These are phyloP conservation scores for Goniozus legneri DNA, from an alignment of 1,140 invertebrate species.

Conservation along the genomic window DNA sequence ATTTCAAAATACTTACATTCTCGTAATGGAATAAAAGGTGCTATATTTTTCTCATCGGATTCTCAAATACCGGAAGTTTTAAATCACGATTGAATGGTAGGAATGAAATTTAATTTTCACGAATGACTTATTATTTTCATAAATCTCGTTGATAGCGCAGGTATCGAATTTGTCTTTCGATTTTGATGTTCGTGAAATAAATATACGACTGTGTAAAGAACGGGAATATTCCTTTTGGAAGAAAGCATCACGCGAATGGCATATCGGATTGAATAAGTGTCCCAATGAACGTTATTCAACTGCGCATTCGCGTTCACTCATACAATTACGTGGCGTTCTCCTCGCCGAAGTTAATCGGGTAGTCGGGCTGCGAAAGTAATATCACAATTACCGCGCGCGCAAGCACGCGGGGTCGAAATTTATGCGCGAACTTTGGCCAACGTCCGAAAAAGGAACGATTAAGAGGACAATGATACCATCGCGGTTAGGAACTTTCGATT, in stretches of 20 bases:
- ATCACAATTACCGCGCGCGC: slow-evolving; percentile 9
- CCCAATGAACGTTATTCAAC: slow-evolving; percentile 16
- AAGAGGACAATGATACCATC: background rate
- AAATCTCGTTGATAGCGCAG: no score
- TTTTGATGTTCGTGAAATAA: no score
- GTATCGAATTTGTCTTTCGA: no score
- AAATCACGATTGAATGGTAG: no score
- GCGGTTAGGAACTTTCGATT: background rate
- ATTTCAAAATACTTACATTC: no score
- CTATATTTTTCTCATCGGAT: no score
- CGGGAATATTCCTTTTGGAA: no score
- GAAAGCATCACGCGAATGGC: background rate
- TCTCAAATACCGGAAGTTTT: no score
- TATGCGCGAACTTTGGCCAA: slow-evolving; percentile 24
- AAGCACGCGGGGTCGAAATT: slow-evolving; percentile 17
- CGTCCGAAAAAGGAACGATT: slow-evolving; percentile 12
- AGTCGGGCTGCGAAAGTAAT: slow-evolving; percentile 18
- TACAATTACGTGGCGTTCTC: slow-evolving; percentile 26
- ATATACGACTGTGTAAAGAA: no score
- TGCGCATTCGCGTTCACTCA: slow-evolving; percentile 11
- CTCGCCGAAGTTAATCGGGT: slow-evolving; percentile 24
- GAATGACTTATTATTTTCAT: no score
- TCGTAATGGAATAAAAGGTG: no score
- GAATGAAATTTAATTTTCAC: no score
- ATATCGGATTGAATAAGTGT: slow-evolving; percentile 13